Base-by-base conservation (phyloP, 2,888 invertebrate genomes). In the Periphyllus acericola region DNA sequence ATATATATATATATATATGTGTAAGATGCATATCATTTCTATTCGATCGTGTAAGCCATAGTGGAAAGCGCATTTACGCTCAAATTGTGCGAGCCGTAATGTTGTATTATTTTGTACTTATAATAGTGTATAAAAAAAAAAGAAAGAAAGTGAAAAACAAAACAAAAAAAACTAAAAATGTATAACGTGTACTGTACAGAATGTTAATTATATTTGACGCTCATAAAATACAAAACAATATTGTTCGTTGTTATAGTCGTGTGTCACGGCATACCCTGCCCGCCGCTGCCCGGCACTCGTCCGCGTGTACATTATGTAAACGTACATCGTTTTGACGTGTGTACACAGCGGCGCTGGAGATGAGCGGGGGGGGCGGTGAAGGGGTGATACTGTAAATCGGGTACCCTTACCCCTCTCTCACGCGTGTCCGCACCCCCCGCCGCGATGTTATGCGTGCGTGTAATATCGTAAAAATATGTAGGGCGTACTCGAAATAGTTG, bases 21-120 rank as follows among this genome's bases (percentile, higher is more conserved):
- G 76, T 84, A 84, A 84, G 78, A 84, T 84, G 78, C 84, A 84
- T 84, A 84, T 84, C 84, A 84, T 78, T 84, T 84, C n/a, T 66
- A 76, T 84, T 46, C 40, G 60, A 32, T 68, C n/a, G 8, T 74
- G 14, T 36, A 34, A 46, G 46, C 34, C 21, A 84, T 83, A 83
- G 84, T 32, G 66, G 40, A 81, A 40, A 76, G 34, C 76, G 34
- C 76, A n/a, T 68, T 68, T 46, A 76, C 66, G 46, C 66, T 84
- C 76, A 46, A 68, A 66, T 68, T 68, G 66, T 66, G 68, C 68
- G 84, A 68, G 32, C 25, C 34, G 11, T 40, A 14, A 68, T 34
- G 34, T 32, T 78, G 68, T 84, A 84, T 84, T 84, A 78, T 84
- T 84, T 84, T 84, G 78, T 84, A 78, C 76, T 84, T 84, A 84